A percentile compares a stretch with the other conserved stretches of the same genome.
phyloP scores from a whole-genome alignment of 1,140 invertebrate genomes.

The Meteorus sp. region DNA sequence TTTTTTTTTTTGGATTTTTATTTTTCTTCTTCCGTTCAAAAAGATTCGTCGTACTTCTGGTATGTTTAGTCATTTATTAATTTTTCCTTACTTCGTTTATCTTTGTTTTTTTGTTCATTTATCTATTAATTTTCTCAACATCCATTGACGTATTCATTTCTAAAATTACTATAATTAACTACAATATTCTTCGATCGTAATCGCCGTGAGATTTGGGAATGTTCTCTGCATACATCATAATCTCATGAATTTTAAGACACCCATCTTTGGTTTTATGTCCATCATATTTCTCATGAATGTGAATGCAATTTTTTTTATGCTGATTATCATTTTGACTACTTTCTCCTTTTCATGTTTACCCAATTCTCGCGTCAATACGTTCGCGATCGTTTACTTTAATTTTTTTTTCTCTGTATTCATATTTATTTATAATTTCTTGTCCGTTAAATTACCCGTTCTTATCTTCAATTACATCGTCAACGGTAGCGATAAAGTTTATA shows the following conservation, averaged over 20 bases:
- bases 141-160: constrained; percentile 6
- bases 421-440: constrained; percentile 19
- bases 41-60: constrained; percentile 20
- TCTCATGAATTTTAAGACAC: neutral
- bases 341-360: constrained; percentile 5
- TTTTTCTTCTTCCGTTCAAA: constrained; percentile 17
- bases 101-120: constrained; percentile 16
- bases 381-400: neutral
- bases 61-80: constrained; percentile 14
- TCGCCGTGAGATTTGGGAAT: constrained; percentile 8
- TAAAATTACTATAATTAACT: constrained; percentile 20
- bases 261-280: neutral
- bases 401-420: constrained; percentile 6
- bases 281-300: neutral
- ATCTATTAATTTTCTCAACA: constrained; percentile 23
- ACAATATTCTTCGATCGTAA: constrained; percentile 3
- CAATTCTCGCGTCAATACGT: neutral
- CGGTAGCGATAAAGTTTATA: constrained; percentile 55
- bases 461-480: constrained; percentile 49
- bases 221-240: neutral
- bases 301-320: too few species aligned
- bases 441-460: constrained; percentile 31
- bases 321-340: neutral
- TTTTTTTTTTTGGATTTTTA: constrained; percentile 1
- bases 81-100: constrained; percentile 18